These are phyloP conservation scores for Polyploca ridens DNA, from an alignment of 2,888 invertebrate genomes.

Conservation along the genomic window DNA sequence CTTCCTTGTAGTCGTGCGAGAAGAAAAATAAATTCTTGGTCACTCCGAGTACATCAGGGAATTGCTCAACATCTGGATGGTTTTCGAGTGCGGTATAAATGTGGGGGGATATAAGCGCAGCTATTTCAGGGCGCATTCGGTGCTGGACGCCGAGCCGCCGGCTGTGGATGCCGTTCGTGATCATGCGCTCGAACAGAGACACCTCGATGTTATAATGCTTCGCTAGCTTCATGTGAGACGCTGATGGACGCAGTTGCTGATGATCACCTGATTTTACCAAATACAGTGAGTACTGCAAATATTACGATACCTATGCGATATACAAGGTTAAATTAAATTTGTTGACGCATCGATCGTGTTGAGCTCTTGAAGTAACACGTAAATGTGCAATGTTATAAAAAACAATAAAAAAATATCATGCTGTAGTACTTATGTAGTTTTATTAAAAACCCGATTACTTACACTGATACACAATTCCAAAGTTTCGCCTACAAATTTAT, in stretches of 20 bases:
- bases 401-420: too few relatives aligned
- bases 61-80: slow-evolving; percentile 84
- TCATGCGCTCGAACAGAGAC: slow-evolving; percentile 92
- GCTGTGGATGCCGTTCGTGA: slow-evolving; percentile 86
- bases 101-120: slow-evolving; percentile 85
- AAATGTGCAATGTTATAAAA: too few relatives aligned
- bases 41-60: slow-evolving; percentile 85
- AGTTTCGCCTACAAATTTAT: too few relatives aligned
- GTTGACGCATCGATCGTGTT: too few relatives aligned
- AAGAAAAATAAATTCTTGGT: slow-evolving; percentile 88
- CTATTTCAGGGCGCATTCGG: slow-evolving; percentile 88
- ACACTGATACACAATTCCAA: too few relatives aligned
- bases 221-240: slow-evolving; percentile 87
- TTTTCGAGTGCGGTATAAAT: slow-evolving; percentile 88
- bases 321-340: too few relatives aligned
- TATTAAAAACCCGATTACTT: too few relatives aligned
- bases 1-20: slow-evolving; percentile 85
- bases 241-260: slow-evolving; percentile 90
- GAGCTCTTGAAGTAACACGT: too few relatives aligned
- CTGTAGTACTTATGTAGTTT: too few relatives aligned
- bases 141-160: slow-evolving; percentile 88
- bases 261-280: slow-evolving; percentile 86
- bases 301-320: neutral
- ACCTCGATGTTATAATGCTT: slow-evolving; percentile 87
- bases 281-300: neutral